Base-by-base conservation (phyloP, 2,888 invertebrate genomes). In the Rhagium mordax region DNA sequence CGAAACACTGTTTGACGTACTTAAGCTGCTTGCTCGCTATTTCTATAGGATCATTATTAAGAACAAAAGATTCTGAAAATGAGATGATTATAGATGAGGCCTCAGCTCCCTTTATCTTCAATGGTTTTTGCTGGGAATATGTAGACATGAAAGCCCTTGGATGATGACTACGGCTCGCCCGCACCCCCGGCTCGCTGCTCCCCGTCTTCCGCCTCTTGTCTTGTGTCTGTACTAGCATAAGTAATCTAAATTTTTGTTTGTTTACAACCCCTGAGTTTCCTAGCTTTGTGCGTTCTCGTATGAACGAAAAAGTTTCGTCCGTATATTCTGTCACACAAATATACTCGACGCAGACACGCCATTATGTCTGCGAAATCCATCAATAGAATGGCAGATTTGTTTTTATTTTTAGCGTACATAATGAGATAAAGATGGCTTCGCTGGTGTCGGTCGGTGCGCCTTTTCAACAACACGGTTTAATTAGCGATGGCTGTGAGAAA, bases 1-100 rank as follows among this genome's bases (percentile, higher is more conserved):
- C 79, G 82, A 83, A 83, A 84, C 81, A 81, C 78, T 82, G 83
- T 84, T 83, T 82, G 84, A 81, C 82, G 82, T 82, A 80, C 82
- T 82, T 78, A 77, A 79, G 81, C 78, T 78, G 77, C 78, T 78
- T 72, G 77, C 80, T 81, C 79, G 77, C 73, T 75, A 79, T 83
- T 84, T 84, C 82, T 81, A 83, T 85, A 80, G 86, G 84, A 86
- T 87, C 87, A 86, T 87, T 87, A 87, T 86, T 86, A 86, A 83
- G 86, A 87, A 87, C 87, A 87, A 87, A 87, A 87, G 87, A 85
- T 86, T 85, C 82, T 82, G 84, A 85, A 86, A 87, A 87, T 85
- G 86, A 87, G 87, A 86, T 87, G 86, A 86, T 87, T 86, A 86
- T 85, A 84, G 86, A 87, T 85, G 86, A 84, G 85, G 85, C 84